Base-by-base conservation (phyloP, 2,113 vertebrate genomes). In the Lycocorax pyrrhopterus region DNA sequence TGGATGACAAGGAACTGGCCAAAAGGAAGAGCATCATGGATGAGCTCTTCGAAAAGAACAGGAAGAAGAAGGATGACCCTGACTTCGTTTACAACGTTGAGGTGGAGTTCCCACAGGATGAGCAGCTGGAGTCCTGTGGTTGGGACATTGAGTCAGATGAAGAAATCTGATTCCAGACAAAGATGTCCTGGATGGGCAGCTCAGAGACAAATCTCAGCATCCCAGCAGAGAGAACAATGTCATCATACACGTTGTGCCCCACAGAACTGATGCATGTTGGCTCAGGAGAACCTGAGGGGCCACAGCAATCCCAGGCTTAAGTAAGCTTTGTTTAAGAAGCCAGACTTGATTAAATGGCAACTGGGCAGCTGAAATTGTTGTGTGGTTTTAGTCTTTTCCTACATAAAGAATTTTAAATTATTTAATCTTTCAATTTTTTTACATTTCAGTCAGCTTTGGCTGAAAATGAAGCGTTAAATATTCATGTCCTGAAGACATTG, bases 1-100 rank as follows among this genome's bases (percentile, higher is more conserved):
- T 99, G n/a, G 98, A 98, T 41, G 99, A 99, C 37, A 97, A 98
- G 35, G 98, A 99, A 27, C 97, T 99, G 47, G 98, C 98, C 64
- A 98, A 98, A 77, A 98, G 98, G 95, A 99, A 99, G 94, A 98
- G 96, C 52, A 98, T 99, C 92, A 99, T 99, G 99, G 99, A 99
- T 33, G 96, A 98, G 77, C 95, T 99, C 53, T 99, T 99, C 5
- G 98, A 99, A 93, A 98, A 97, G 95, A 99, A 99, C 96, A 98
- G 98, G 59, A 98, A 97, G 91, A 98, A 59, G 89, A 99, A 98
- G 84, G 98, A 98, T 1, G 99, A 99, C 79, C 98, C 98, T 0
- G 96, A 98, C 93, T 99, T 99, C 64, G 76, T 99, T 72, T 99
- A 99, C 10, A 97, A 99, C 37, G 9, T 99, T 7, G 98, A 99